Conservation (phyloP, 1,140 invertebrate genomes). For the Nephotettix cincticeps region DNA sequence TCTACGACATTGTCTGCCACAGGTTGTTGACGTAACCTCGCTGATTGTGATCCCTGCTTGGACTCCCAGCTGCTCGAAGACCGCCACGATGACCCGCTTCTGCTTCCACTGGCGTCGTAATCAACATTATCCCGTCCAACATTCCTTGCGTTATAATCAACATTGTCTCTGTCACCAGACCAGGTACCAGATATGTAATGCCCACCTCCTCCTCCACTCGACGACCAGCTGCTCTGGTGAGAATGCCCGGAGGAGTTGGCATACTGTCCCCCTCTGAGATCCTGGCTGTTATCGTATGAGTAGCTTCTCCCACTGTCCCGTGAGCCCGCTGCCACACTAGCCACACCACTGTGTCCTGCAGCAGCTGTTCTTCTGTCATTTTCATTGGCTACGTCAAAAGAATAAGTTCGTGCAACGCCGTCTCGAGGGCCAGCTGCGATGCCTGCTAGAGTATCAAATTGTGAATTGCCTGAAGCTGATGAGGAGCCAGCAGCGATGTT, state of each 20-base stretch:
- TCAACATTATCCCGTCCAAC: slow-evolving; percentile 18
- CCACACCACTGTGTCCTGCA: neutral
- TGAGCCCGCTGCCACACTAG: slow-evolving; percentile 1
- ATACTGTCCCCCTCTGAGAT: neutral
- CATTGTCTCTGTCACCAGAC: slow-evolving; percentile 19
- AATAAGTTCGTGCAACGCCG: slow-evolving; percentile 36
- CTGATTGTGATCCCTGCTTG: neutral
- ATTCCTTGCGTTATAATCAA: neutral
- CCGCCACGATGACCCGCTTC: slow-evolving; percentile 3
- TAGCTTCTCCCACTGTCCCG: neutral
- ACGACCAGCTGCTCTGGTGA: slow-evolving; percentile 2
- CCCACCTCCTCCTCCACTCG: neutral
- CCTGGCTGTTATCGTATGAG: neutral
- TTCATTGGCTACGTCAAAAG: slow-evolving; percentile 33
- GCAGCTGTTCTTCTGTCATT: neutral
- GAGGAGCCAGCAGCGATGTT: neutral
- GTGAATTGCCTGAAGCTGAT: neutral
- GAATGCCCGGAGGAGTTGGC: neutral
- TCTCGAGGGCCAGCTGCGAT: slow-evolving; percentile 34
- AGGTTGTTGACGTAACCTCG: neutral
- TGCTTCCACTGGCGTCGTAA: neutral
- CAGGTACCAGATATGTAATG: slow-evolving; percentile 19
- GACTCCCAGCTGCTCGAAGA: neutral
- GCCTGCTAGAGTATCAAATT: slow-evolving; percentile 30
- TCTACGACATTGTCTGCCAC: neutral